Base-by-base conservation (phyloP, 2,113 vertebrate species). In the Formicarius rufipectus region DNA sequence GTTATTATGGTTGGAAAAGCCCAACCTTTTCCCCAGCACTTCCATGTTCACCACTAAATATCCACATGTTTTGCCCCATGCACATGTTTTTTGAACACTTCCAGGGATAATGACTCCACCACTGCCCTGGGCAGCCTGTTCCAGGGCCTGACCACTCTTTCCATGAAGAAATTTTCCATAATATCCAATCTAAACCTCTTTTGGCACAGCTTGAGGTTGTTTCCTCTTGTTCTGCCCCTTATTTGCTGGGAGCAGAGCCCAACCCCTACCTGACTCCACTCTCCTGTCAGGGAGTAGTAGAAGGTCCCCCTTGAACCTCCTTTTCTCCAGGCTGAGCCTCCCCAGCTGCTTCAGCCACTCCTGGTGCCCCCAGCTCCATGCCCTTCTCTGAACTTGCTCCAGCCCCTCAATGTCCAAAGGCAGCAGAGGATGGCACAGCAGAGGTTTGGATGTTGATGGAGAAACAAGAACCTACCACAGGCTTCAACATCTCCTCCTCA, bases 341-440 rank as follows among this genome's bases (percentile, higher is more conserved):
- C 9, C 19, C 67, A 56, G 25, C 35, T 56, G 35, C 14, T 30
- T 56, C 42, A 72, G 58, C 21, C 17, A 7, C 49, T 71, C 30
- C n/a, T 79, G 15, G 19, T 13, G 64, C n/a, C 27, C 21, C 35
- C 50, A 80, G 19, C 18, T 66, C 23, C 1, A 0, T 42, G 37
- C 44, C 31, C 22, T 33, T 37, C 37, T 12, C 42, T 80, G 76
- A 50, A 42, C 35, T 23, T 0, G 0, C 44, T 58, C 21, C 77
- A 89, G 15, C 23, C 37, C 59, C 52, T 45, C 59, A 10, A 0
- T 50, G 44, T 52, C 52, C 52, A 30, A 17, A 73, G 55, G 45
- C 62, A 40, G 35, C 4, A 0, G 10, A 37, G 63, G n/a, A 8
- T 3, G 9, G 55, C 47, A 30, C 53, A 6, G 21, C 1, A 0